Conservation (phyloP, 2,888 invertebrate genomes). For the Tanytarsus gracilentus region DNA sequence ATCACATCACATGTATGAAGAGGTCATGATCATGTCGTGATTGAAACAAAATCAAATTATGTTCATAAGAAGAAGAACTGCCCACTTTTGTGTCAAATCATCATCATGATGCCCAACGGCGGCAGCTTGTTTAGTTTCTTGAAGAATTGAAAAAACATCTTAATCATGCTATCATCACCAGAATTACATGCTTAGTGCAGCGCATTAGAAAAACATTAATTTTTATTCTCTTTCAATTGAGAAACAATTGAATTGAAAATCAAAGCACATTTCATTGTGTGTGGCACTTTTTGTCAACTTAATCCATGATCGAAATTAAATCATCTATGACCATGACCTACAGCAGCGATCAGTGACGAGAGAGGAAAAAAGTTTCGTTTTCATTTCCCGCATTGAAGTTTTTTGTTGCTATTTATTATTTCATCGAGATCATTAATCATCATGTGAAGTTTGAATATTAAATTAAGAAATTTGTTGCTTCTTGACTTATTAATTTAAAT, state of each 20-base stretch:
- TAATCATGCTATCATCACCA: slow-evolving; percentile 8
- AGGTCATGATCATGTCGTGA: background rate
- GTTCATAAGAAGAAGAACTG: background rate
- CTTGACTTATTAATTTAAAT: background rate
- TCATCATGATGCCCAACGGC: background rate
- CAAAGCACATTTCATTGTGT: no score
- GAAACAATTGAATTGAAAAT: no score
- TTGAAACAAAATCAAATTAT: slow-evolving; percentile 9
- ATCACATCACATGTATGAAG: background rate
- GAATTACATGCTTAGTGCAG: slow-evolving; percentile 7
- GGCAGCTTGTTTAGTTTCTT: background rate
- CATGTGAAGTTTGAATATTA: background rate
- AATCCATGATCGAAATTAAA: background rate
- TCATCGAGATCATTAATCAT: background rate
- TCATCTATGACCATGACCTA: background rate
- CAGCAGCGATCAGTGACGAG: background rate
- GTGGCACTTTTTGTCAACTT: background rate
- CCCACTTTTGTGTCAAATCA: slow-evolving; percentile 9
- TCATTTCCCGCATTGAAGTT: background rate
- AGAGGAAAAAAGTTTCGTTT: background rate
- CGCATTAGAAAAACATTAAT: background rate
- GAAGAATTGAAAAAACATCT: background rate
- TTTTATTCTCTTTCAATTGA: background rate
- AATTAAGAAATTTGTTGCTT: background rate
- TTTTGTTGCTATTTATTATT: background rate